phyloP scores from a whole-genome alignment of 2,797 vertebrate species.

The Zalophus californianus region DNA sequence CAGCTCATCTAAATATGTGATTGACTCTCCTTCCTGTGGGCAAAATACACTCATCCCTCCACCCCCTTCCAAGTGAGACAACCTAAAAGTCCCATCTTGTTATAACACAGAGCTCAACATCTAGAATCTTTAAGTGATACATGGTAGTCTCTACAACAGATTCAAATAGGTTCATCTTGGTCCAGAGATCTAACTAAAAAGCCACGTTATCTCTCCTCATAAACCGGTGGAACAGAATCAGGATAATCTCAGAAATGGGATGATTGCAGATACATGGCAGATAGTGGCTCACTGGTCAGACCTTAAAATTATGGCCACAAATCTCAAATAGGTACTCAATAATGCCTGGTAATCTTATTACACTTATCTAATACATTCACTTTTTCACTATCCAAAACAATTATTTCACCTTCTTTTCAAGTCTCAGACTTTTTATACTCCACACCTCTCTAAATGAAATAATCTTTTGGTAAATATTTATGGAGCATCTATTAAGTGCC shows the following conservation, averaged over 20 bases:
- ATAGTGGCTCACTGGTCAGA: neutral
- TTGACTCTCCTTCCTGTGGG: neutral
- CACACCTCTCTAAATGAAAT: neutral
- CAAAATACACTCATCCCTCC: neutral
- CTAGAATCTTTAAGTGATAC: neutral
- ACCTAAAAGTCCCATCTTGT: neutral
- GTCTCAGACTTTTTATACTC: neutral
- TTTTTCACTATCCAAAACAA: neutral
- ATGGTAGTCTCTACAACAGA: neutral
- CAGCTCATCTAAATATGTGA: neutral
- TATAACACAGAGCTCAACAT: neutral
- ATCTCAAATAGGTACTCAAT: neutral
- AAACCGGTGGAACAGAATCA: neutral
- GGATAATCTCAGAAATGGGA: neutral
- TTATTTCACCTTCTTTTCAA: neutral
- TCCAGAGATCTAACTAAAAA: neutral
- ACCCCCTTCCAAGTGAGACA: neutral
- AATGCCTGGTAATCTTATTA: neutral
- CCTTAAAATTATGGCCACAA: neutral
- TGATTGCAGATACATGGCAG: neutral
- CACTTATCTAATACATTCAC: neutral
- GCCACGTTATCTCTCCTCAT: neutral
- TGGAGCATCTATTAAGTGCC: neutral
- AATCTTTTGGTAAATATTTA: constrained; percentile 19
- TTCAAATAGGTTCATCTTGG: neutral